phyloP scores from a whole-genome alignment of 2,113 vertebrate species.

The Herpetotheres cachinnans region DNA sequence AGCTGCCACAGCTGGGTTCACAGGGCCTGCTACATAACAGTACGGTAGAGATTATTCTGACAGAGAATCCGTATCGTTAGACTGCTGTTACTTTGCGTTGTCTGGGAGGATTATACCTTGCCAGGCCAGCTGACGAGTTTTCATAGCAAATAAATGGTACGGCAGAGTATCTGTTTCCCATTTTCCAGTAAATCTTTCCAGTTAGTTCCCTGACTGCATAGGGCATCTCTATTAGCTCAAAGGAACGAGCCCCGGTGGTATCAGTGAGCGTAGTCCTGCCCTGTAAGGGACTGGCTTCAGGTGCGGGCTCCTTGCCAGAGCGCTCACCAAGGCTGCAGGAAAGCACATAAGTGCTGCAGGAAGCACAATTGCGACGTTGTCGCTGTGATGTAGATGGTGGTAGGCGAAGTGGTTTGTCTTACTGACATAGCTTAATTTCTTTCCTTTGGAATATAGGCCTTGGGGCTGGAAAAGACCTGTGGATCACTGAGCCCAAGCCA shows the following conservation, averaged over 20 bases:
- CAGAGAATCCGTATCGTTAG: conserved; percentile 16
- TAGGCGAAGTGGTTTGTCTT: neutral
- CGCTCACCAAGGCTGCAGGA: neutral
- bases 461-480: neutral
- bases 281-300: neutral
- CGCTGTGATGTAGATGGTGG: neutral
- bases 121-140: neutral
- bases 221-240: neutral
- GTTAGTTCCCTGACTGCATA: neutral
- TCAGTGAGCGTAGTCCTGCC: neutral
- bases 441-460: neutral
- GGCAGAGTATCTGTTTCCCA: neutral
- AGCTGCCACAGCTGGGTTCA: neutral
- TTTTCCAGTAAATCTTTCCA: neutral
- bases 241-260: neutral
- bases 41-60: neutral
- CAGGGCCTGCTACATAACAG: neutral
- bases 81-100: conserved; percentile 12
- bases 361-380: neutral
- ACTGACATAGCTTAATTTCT: neutral
- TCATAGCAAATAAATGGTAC: neutral
- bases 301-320: neutral
- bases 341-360: neutral
- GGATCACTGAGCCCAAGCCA: neutral
- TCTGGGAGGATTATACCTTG: conserved; percentile 51